These are phyloP conservation scores for Metallyticus violacea DNA, from an alignment of 2,888 invertebrate genomes.

Conservation along the genomic window DNA sequence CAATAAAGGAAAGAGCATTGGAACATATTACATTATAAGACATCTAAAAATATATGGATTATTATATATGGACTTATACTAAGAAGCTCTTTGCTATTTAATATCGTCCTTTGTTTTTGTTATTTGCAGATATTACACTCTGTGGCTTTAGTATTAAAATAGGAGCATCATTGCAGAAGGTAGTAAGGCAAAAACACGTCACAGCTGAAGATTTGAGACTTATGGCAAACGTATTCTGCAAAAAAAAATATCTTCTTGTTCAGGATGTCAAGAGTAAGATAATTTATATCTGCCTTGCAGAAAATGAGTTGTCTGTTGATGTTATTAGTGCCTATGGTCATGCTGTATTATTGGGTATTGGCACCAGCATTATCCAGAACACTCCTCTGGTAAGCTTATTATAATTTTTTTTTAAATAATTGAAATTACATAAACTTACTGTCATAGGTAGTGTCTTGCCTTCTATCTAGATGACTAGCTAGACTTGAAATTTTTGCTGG, in stretches of 20 bases:
- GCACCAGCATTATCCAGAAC: slow-evolving; percentile 45
- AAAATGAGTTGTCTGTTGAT: slow-evolving; percentile 52
- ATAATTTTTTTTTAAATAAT: too few relatives aligned
- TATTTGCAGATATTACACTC: slow-evolving; percentile 54
- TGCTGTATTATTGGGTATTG: slow-evolving; percentile 56
- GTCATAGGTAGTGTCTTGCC: too few relatives aligned
- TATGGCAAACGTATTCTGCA: slow-evolving; percentile 49
- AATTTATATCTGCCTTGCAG: slow-evolving; percentile 58
- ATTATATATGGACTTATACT: too few relatives aligned
- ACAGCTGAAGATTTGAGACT: slow-evolving; percentile 44
- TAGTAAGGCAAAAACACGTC: slow-evolving; percentile 40
- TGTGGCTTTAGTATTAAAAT: slow-evolving; percentile 61
- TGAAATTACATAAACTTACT: too few relatives aligned
- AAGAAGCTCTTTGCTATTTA: too few relatives aligned
- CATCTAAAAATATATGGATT: too few relatives aligned
- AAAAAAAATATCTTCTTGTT: slow-evolving; percentile 55
- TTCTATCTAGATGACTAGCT: too few relatives aligned
- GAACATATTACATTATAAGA: too few relatives aligned
- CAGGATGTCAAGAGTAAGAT: slow-evolving; percentile 48
- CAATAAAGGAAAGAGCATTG: too few relatives aligned
- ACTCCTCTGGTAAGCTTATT: slow-evolving; percentile 42
- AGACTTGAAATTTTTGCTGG: too few relatives aligned
- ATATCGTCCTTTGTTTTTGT: too few relatives aligned
- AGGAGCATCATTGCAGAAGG: slow-evolving; percentile 54
- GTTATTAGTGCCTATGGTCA: slow-evolving; percentile 69